phyloP scores from a whole-genome alignment of 2,888 invertebrate genomes.

The Heliconius hortense region DNA sequence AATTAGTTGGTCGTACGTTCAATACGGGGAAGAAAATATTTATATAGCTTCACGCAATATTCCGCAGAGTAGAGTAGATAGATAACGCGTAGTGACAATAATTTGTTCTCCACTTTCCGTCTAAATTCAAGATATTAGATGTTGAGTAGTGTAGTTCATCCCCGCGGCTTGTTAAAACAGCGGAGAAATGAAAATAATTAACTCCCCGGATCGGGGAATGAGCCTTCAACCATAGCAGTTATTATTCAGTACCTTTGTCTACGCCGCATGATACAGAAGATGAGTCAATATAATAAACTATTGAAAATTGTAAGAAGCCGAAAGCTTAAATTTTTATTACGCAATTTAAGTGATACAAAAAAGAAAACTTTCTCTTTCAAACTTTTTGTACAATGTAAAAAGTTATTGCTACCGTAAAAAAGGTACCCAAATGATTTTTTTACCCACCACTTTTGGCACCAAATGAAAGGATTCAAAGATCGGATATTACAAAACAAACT shows the following conservation, averaged over 20 bases:
- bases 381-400: constrained; percentile 52
- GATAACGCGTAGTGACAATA: too few relatives aligned
- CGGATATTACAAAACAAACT: constrained; percentile 70
- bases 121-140: too few relatives aligned
- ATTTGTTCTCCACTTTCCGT: too few relatives aligned
- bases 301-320: constrained; percentile 34
- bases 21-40: background rate
- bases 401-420: constrained; percentile 59
- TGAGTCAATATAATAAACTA: constrained; percentile 4
- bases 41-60: too few relatives aligned
- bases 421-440: constrained; percentile 44
- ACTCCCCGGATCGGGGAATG: too few relatives aligned
- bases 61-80: too few relatives aligned
- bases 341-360: constrained; percentile 42
- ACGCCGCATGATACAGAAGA: background rate
- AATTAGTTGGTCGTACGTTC: background rate
- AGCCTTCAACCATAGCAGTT: too few relatives aligned
- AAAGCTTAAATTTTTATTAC: constrained; percentile 34
- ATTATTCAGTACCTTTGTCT: background rate
- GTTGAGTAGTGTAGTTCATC: too few relatives aligned
- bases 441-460: constrained; percentile 48
- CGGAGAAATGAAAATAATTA: too few relatives aligned
- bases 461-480: constrained; percentile 61
- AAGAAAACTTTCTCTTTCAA: constrained; percentile 66
- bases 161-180: too few relatives aligned